These are phyloP conservation scores for Eumaeus atala DNA, from an alignment of 1,140 invertebrate species.

Conservation along the genomic window DNA sequence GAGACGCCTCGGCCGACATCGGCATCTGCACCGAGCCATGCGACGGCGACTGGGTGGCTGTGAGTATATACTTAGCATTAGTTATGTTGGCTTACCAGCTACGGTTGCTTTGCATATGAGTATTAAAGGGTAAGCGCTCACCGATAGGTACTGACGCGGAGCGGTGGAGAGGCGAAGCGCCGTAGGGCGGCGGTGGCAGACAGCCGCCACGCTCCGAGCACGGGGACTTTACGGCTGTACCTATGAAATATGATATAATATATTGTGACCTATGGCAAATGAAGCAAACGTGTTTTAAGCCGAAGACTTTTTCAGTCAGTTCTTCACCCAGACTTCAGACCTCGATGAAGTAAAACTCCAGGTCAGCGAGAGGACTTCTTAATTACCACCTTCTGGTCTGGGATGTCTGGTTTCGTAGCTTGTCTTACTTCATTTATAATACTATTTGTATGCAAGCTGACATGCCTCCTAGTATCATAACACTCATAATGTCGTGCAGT, in stretches of 20 bases:
- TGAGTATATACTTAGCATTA: background rate
- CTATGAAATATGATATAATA: constrained; percentile 25
- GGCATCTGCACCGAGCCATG: constrained; percentile 61
- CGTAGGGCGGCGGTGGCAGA: constrained; percentile 80
- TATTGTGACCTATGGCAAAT: no score
- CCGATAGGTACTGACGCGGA: constrained; percentile 89
- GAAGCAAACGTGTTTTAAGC: no score
- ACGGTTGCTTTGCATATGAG: background rate
- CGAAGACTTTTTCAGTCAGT: no score
- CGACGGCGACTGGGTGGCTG: constrained; percentile 69
- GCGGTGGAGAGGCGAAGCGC: constrained; percentile 89
- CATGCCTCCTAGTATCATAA: background rate
- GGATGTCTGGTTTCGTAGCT: no score
- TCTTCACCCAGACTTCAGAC: no score
- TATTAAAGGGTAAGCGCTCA: constrained; percentile 23
- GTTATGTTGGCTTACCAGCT: background rate
- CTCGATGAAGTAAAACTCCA: no score
- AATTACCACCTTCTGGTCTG: no score
- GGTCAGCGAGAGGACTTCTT: no score
- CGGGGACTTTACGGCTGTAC: constrained; percentile 69
- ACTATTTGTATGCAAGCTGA: no score
- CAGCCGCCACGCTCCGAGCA: constrained; percentile 74
- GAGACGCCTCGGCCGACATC: constrained; percentile 66
- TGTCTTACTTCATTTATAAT: no score
- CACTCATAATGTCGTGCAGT: background rate